Percentiles rank a stretch among this genome's conserved stretches.
Conservation (phyloP, 1,140 invertebrate species). For the Hylyphantes graminicola region DNA sequence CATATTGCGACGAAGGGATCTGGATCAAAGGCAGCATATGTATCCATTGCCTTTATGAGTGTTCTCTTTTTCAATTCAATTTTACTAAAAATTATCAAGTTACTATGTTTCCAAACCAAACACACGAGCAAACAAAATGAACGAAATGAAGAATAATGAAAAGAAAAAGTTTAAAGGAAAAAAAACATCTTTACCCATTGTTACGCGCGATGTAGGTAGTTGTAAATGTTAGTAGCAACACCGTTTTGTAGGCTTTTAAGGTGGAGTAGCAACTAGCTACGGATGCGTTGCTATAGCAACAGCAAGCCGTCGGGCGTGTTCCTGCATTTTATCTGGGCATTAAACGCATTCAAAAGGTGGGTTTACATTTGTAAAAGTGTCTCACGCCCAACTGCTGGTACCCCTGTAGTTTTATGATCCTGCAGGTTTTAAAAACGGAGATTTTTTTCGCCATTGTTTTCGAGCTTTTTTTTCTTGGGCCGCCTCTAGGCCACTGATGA, state of each 20-base stretch:
- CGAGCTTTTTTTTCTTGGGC: conserved; percentile 25
- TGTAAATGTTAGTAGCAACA: conserved; percentile 58
- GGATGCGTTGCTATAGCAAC: conserved; percentile 59
- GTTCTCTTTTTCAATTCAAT: no score
- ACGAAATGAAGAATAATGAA: conserved; percentile 42
- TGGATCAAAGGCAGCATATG: no score
- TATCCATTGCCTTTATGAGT: no score
- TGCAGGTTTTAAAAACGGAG: conserved; percentile 54
- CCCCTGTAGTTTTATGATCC: conserved; percentile 60
- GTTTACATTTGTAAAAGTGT: conserved; percentile 61
- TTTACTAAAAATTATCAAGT: no score
- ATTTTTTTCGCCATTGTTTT: conserved; percentile 17
- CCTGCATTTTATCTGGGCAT: conserved; percentile 60
- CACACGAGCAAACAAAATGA: no score
- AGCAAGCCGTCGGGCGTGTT: conserved; percentile 59
- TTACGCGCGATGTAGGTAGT: conserved; percentile 54
- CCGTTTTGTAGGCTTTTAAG: conserved; percentile 56
- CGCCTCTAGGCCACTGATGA: conserved; percentile 21
- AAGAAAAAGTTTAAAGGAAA: background rate
- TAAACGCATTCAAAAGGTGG: conserved; percentile 60
- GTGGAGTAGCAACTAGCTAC: conserved; percentile 51
- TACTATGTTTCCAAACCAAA: no score
- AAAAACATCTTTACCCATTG: conserved; percentile 22
- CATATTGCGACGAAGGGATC: no score
- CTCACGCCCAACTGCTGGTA: conserved; percentile 57